phyloP scores from a whole-genome alignment of 2,888 invertebrate genomes.

The Mechanitis mazaeus region DNA sequence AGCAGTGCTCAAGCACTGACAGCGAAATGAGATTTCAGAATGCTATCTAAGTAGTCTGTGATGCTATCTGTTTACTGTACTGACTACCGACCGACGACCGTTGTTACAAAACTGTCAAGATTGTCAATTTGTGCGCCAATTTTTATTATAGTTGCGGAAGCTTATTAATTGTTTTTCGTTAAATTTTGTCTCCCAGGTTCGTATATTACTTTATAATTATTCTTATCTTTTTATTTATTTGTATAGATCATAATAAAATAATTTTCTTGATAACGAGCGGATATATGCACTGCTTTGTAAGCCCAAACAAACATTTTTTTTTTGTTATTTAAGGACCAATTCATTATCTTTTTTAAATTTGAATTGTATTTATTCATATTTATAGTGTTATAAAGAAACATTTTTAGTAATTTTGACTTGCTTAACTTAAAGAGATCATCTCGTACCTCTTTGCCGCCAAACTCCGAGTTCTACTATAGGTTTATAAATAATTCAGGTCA shows the following conservation, averaged over 20 bases:
- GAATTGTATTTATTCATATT: background rate
- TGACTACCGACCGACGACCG: constrained; percentile 14
- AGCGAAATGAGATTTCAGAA: too few relatives aligned
- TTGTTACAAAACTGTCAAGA: constrained; percentile 22
- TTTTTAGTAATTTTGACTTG: background rate
- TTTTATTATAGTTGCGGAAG: constrained; percentile 22
- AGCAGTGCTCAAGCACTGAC: background rate
- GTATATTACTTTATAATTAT: constrained; percentile 1
- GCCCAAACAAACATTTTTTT: constrained; percentile 3
- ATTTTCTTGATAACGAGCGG: background rate
- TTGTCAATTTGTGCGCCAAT: constrained; percentile 63
- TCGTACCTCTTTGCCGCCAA: constrained; percentile 1
- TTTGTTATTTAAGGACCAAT: background rate
- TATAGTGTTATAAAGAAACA: too few relatives aligned
- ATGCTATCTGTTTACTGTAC: background rate
- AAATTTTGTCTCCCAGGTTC: constrained; percentile 5
- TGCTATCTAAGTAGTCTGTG: too few relatives aligned
- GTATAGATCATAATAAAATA: background rate
- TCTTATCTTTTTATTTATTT: background rate
- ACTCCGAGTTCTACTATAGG: constrained; percentile 8
- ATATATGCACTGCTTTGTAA: background rate
- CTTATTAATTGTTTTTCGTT: constrained; percentile 9
- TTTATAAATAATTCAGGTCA: constrained; percentile 12
- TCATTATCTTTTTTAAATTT: background rate
- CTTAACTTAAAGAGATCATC: background rate